These are phyloP conservation scores for Drosophila punjabiensis DNA, from an alignment of 1,140 invertebrate genomes.

Conservation along the genomic window DNA sequence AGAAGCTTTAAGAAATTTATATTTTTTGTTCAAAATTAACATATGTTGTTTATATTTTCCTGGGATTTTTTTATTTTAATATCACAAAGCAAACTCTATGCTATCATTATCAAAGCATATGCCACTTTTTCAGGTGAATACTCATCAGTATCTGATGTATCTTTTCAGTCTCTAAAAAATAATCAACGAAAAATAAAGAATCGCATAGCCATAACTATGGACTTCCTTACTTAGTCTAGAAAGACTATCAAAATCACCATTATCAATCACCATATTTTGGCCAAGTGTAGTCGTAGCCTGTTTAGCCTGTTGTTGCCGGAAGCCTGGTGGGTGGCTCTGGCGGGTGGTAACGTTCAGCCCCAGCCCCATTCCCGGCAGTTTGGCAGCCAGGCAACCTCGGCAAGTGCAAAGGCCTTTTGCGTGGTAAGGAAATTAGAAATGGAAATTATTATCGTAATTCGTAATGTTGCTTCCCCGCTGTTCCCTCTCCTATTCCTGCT, in stretches of 20 bases:
- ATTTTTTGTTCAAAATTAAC: no score
- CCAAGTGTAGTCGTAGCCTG: constrained; percentile 19
- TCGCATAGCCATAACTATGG: fast-evolving
- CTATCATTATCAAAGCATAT: no score
- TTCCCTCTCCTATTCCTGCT: no score
- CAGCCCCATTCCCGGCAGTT: constrained; percentile 9
- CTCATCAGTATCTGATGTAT: no score
- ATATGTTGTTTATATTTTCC: no score
- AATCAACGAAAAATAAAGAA: neutral
- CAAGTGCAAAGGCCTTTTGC: constrained; percentile 72
- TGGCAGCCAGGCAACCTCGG: constrained; percentile 35
- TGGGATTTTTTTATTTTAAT: no score
- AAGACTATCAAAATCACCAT: neutral
- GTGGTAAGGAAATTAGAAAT: constrained; percentile 80
- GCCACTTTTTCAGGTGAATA: no score
- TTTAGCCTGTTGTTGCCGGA: constrained; percentile 45
- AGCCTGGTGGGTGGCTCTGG: constrained; percentile 18
- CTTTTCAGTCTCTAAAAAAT: neutral
- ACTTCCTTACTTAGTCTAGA: no score
- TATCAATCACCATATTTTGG: neutral
- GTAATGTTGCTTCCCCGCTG: constrained; percentile 50
- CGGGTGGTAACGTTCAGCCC: constrained; percentile 4
- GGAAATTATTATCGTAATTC: constrained; percentile 83
- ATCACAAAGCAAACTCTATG: no score
- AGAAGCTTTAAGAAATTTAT: neutral